Evolutionary conservation across 2,797 vertebrate species (phyloP), one percentile per base, ranked within the genome.

Genomic region (Squalus acanthias): DNA sequence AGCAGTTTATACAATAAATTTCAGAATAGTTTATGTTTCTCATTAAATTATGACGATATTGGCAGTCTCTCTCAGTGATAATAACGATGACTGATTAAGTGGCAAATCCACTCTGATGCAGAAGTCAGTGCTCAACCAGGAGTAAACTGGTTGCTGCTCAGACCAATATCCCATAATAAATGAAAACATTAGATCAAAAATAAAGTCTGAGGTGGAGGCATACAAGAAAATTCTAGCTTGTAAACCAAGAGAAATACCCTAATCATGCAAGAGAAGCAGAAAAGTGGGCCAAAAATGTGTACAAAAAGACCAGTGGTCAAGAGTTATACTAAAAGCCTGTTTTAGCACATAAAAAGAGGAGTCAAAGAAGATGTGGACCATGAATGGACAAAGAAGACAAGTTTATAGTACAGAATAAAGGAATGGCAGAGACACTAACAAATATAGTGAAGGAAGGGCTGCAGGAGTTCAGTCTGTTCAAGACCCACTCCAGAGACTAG

Each of bases 51-150:
- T 93, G 63, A 69, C 63, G 20, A 93, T n/a, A 93, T 67, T 93
- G 63, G n/a, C 63, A 69, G 63, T n/a, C n/a, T 65, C 91, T 46
- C 63, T 69, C 63, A 93, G 63, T 93, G 91, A 93, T 93, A 93
- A 93, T 93, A 39, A 93, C 63, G 29, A 93, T 93, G 63, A 93
- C 17, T 93, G 63, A 93, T 69, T 93, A 93, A 93, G 63, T 69
- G 65, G 91, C 91, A 93, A 93, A 67, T 93, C 33, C 33, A 93
- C n/a, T 22, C n/a, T 39, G 91, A 67, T 39, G 33, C 33, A 39
- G 79, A 67, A 93, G 63, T 20, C 91, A 69, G 91, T 93, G 65
- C 39, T 69, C 39, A 93, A 93, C 20, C n/a, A 69, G 91, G 63
- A 46, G n/a, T 39, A 63, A 92, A n/a, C 33, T 12, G 20, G 63